A percentile compares a stretch with the other conserved stretches of the same genome.
These are phyloP conservation scores for Linnaemya vulpina DNA, from an alignment of 2,888 invertebrate species.

Conservation along the genomic window DNA sequence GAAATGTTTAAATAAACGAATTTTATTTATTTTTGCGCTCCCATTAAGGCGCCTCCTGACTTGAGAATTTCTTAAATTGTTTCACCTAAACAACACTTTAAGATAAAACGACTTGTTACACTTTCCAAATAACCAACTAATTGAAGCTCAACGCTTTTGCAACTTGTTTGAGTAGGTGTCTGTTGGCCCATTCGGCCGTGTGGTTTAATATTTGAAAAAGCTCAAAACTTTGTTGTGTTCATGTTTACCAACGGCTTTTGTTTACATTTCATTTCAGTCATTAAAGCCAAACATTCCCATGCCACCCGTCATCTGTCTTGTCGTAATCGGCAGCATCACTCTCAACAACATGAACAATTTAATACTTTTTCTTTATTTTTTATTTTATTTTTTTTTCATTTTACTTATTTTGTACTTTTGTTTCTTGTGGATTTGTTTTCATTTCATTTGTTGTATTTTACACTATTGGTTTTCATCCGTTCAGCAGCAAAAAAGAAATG, in stretches of 20 bases:
- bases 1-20: too few relatives aligned
- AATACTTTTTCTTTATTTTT: not conserved
- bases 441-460: constrained; percentile 48
- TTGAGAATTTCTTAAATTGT: not conserved
- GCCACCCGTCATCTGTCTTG: constrained; percentile 38
- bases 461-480: constrained; percentile 27
- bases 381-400: not conserved
- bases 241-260: constrained; percentile 37
- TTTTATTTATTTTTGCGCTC: too few relatives aligned
- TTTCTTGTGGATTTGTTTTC: constrained; percentile 45
- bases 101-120: too few relatives aligned
- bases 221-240: constrained; percentile 22
- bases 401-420: too few relatives aligned
- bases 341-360: constrained; percentile 33
- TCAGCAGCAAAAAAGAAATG: constrained; percentile 13
- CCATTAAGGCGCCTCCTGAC: too few relatives aligned
- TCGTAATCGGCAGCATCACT: not conserved
- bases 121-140: too few relatives aligned
- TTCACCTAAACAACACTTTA: not conserved
- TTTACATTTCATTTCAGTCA: constrained; percentile 61
- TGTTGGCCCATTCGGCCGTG: not conserved
- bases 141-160: not conserved
- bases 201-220: not conserved
- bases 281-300: constrained; percentile 47
- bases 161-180: not conserved